Conservation (phyloP, 2,797 vertebrate genomes). For the Microchirus variegatus region DNA sequence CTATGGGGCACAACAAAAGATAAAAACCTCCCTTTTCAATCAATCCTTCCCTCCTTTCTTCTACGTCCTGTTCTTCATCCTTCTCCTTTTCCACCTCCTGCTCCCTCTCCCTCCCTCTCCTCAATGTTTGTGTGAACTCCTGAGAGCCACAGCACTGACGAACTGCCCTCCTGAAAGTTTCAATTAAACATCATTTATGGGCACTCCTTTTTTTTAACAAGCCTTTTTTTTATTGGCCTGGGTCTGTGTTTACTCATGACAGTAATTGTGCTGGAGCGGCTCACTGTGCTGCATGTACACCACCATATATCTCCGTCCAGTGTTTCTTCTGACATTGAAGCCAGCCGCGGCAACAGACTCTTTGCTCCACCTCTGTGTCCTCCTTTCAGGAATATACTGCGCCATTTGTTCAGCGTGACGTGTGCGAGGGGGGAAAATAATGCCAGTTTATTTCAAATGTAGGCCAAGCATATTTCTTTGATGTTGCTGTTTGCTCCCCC, state of each 20-base stretch:
- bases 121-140: conserved; percentile 32
- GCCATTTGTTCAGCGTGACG: conserved; percentile 10
- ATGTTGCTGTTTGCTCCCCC: conserved; percentile 7
- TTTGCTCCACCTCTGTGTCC: conserved; percentile 42
- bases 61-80: conserved; percentile 34
- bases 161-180: conserved; percentile 71
- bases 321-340: conserved; percentile 49
- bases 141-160: conserved; percentile 53
- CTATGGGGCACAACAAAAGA: conserved; percentile 33
- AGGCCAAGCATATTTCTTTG: not conserved
- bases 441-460: no score
- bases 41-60: conserved; percentile 34
- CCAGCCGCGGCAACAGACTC: conserved; percentile 30
- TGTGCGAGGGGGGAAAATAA: conserved; percentile 8
- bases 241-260: conserved; percentile 68
- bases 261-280: conserved; percentile 56
- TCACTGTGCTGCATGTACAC: conserved; percentile 46
- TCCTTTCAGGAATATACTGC: conserved; percentile 33
- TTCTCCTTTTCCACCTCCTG: conserved; percentile 16
- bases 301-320: conserved; percentile 64
- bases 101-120: conserved; percentile 12
- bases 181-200: conserved; percentile 81
- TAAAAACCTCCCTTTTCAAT: conserved; percentile 34
- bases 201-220: conserved; percentile 55
- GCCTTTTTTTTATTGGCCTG: conserved; percentile 66